These are phyloP conservation scores for Tragelaphus scriptus DNA, from an alignment of 2,113 vertebrate species.

Conservation along the genomic window DNA sequence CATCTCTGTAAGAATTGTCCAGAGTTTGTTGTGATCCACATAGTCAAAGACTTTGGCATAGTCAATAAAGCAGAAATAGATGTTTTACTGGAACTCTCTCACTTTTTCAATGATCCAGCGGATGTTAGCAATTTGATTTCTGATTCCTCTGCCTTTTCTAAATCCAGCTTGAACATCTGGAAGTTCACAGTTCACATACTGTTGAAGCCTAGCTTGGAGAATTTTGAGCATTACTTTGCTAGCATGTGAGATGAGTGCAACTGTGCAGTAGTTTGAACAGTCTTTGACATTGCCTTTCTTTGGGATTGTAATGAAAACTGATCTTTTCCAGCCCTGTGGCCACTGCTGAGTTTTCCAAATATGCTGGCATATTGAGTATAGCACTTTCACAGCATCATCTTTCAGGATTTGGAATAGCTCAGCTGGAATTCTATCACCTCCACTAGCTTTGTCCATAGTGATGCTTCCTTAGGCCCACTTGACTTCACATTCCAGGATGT, in stretches of 20 bases:
- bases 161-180: background rate
- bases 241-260: background rate
- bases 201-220: background rate
- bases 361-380: background rate
- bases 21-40: background rate
- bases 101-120: rapidly evolving
- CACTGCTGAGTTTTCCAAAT: background rate
- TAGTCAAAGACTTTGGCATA: background rate
- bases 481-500: background rate
- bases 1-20: background rate
- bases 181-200: background rate
- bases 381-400: background rate
- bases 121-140: background rate
- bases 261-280: background rate
- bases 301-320: too few species aligned
- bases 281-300: background rate
- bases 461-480: background rate
- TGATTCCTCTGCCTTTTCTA: background rate
- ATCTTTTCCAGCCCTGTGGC: too few species aligned
- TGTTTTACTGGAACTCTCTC: background rate
- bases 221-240: background rate
- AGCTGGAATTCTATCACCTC: background rate
- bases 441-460: rapidly evolving
- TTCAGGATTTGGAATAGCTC: background rate
- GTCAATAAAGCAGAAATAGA: background rate